phyloP scores from a whole-genome alignment of 2,797 vertebrate species.

The Octomys mimax region DNA sequence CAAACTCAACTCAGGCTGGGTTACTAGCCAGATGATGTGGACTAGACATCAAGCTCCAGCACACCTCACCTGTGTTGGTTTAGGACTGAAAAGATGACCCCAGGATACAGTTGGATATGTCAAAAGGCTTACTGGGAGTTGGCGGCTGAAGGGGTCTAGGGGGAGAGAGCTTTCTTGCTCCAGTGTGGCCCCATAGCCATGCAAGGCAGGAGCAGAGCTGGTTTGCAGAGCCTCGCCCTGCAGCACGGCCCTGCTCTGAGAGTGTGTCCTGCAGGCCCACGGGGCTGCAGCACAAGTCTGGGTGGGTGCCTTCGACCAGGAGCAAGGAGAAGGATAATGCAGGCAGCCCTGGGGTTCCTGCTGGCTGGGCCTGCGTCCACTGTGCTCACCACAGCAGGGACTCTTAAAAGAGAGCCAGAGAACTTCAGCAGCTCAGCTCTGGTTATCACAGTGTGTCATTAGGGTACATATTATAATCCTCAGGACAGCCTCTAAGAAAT shows the following conservation, averaged over 20 bases:
- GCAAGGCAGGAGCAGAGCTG: neutral
- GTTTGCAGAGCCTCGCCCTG: neutral
- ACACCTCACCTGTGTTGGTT: neutral
- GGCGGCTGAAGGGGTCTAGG: neutral
- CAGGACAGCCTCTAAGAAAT: constrained; percentile 1
- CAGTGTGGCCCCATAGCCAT: no score
- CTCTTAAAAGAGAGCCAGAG: neutral
- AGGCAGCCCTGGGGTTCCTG: neutral
- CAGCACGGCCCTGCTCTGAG: neutral
- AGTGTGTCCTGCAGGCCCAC: neutral
- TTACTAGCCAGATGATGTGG: neutral
- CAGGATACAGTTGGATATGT: neutral
- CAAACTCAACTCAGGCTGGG: neutral
- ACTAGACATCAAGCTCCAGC: neutral
- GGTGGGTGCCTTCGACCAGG: neutral
- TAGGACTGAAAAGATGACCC: neutral
- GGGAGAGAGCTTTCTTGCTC: neutral
- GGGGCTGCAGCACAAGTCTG: neutral
- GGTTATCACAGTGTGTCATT: neutral
- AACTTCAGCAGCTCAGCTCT: neutral
- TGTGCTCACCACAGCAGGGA: neutral
- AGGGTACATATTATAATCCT: neutral
- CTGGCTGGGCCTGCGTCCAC: neutral
- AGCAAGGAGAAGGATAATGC: neutral
- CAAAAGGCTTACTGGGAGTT: neutral